Conservation (phyloP, 2,797 vertebrate genomes). For the Apogon hyalosoma region DNA sequence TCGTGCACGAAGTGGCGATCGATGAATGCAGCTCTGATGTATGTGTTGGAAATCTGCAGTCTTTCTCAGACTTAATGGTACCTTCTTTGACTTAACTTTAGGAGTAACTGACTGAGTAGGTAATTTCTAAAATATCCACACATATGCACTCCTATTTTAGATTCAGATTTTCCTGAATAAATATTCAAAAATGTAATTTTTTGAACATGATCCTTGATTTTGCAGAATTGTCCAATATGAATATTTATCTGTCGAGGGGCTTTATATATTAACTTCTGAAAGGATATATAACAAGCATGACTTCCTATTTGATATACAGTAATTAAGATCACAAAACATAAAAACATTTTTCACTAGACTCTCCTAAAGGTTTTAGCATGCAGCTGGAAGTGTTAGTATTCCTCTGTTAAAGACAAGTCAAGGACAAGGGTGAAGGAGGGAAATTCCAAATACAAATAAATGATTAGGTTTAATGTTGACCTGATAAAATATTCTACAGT, state of each 20-base stretch:
- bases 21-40: not conserved
- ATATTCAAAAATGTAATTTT: not conserved
- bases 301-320: constrained; percentile 5
- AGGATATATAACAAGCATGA: constrained; percentile 5
- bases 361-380: constrained; percentile 35
- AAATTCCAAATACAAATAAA: constrained; percentile 52
- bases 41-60: not conserved
- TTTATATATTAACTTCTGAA: constrained; percentile 7
- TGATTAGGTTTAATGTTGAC: constrained; percentile 42
- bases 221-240: constrained; percentile 11
- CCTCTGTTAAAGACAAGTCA: constrained; percentile 46
- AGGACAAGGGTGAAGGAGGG: constrained; percentile 32
- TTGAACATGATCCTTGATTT: not conserved
- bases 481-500: constrained; percentile 40
- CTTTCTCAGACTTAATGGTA: not conserved
- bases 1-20: not conserved
- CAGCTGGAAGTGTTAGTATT: constrained; percentile 51
- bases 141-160: not conserved
- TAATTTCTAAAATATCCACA: not conserved
- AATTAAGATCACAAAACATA: constrained; percentile 8
- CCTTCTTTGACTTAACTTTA: not conserved
- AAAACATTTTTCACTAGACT: constrained; percentile 26
- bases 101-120: not conserved
- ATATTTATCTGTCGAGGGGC: not conserved
- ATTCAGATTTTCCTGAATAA: not conserved